These are phyloP conservation scores for Eretmochelys imbricata DNA, from an alignment of 2,113 vertebrate genomes.

Conservation along the genomic window DNA sequence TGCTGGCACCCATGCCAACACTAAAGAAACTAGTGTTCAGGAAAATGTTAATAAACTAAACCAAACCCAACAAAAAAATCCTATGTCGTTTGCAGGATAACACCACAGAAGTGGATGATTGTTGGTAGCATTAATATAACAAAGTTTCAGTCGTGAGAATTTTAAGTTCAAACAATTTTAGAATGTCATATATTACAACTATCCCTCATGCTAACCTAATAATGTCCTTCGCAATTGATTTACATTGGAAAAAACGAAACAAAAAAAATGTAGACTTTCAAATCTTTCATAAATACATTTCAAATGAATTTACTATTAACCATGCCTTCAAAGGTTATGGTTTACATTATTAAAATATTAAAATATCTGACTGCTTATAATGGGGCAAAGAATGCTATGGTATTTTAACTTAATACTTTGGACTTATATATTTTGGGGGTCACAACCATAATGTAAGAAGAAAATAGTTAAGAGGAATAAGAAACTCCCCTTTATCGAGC, in stretches of 20 bases:
- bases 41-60: background rate
- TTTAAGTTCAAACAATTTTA: constrained; percentile 19
- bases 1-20: background rate
- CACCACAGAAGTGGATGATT: background rate
- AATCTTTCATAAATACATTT: background rate
- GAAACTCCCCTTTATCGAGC: constrained; percentile 17
- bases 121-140: background rate
- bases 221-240: background rate
- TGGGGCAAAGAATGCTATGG: background rate
- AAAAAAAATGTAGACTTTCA: background rate
- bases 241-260: background rate
- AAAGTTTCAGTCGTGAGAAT: background rate
- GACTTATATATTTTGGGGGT: background rate
- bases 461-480: constrained; percentile 2
- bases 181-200: background rate
- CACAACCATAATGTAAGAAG: background rate
- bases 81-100: background rate
- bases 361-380: background rate
- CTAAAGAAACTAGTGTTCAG: constrained; percentile 29
- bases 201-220: background rate
- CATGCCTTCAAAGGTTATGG: background rate
- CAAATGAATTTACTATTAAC: background rate
- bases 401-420: background rate
- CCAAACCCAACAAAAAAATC: background rate
- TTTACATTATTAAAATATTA: background rate